phyloP scores from a whole-genome alignment of 2,888 invertebrate species.

The Sarcophaga carnaria region DNA sequence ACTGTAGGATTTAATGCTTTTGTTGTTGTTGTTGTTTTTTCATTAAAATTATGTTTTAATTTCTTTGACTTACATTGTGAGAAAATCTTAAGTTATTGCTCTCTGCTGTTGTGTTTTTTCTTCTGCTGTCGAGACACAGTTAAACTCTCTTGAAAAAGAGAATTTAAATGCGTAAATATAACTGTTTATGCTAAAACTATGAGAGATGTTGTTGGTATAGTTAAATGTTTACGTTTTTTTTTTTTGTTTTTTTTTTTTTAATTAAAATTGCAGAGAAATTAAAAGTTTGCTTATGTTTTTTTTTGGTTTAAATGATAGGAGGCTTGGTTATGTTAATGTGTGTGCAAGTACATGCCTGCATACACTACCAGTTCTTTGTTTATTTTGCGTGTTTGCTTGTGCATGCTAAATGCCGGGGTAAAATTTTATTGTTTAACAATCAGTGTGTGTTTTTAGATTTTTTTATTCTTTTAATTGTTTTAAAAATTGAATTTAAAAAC shows the following conservation, averaged over 20 bases:
- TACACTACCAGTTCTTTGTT: not conserved
- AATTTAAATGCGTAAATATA: no score
- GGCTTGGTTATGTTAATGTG: slow-evolving; percentile 4
- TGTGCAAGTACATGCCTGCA: slow-evolving; percentile 20
- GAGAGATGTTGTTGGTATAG: no score
- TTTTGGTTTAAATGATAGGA: slow-evolving; percentile 15
- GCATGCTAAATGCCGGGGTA: no score
- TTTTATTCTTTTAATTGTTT: slow-evolving; percentile 38
- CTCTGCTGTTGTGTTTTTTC: not conserved
- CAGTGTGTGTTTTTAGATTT: slow-evolving; percentile 47
- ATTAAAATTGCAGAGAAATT: slow-evolving; percentile 23
- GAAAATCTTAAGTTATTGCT: not conserved
- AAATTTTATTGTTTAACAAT: slow-evolving; percentile 49
- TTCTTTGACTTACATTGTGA: not conserved
- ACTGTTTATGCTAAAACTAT: no score
- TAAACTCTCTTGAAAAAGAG: not conserved
- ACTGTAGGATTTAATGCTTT: no score
- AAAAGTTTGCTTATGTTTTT: not conserved
- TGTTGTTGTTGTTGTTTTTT: no score
- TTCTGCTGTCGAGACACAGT: not conserved
- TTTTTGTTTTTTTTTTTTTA: not conserved
- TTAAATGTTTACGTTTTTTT: no score
- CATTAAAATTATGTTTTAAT: no score
- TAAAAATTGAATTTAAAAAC: slow-evolving; percentile 51
- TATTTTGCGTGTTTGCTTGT: no score